Evolutionary conservation across 2,888 invertebrate species (phyloP), one percentile per base, ranked within the genome.

Genomic region (Drosophila melanocephala): DNA sequence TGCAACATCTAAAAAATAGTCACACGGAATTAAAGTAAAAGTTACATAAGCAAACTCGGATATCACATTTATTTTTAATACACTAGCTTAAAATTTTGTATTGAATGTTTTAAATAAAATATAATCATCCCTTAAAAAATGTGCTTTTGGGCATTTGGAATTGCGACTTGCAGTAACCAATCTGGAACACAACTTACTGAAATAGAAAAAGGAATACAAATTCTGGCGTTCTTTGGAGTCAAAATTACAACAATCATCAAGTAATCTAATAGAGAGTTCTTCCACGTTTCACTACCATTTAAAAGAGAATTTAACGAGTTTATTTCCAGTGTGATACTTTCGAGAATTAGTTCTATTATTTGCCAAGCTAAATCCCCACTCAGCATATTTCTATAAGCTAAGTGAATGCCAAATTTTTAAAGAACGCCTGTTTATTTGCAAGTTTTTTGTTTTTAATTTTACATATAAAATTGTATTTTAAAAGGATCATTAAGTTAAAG

Each of bases 1-100:
- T 83, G 83, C 90, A 44, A 91, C 84, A 55, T 83, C 71, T 67
- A 85, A 78, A 60, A 87, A 89, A 65, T 65, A 79, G 52, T 79
- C 75, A 47, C 87, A 80, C 77, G 52, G 1, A 62, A 52, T 51
- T 16, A 37, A 47, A 52, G 42, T 22, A 33, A 12, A 37, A 61
- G 50, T 50, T 26, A 62, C n/a, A 42, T 44, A 42, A 32, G 6
- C 22, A 0, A 47, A 22, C 22, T 42, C 26, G 26, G 12, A 37
- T 28, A 19, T 56, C 9, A n/a, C 39, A 39, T n/a, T 3, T 57
- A 39, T 39, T 22, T 22, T 22, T 1, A 22, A 47, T 47, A 22
- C 22, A 47, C 22, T 47, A 22, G 12, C 42, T 5, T 42, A 47
- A 14, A 22, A 7, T 22, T 16, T 47, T 22, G 47, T 22, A 47